These are phyloP conservation scores for Agonopterix alstromeriana DNA, from an alignment of 2,888 invertebrate genomes.

Conservation along the genomic window DNA sequence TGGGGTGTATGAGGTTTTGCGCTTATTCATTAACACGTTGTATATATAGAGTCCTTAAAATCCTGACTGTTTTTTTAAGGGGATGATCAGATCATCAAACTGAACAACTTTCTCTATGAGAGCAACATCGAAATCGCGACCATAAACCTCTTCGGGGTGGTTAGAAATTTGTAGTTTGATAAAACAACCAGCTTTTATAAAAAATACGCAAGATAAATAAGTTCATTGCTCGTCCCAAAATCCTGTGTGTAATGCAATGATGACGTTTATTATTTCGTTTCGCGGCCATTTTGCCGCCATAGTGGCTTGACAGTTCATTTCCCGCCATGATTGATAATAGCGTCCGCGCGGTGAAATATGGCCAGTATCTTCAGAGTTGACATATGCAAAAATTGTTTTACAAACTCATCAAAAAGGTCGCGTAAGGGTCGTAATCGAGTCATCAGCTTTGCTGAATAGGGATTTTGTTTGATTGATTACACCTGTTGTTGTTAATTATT, in stretches of 20 bases:
- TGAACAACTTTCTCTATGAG: no score
- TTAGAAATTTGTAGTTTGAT: no score
- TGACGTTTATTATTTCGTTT: constrained; percentile 36
- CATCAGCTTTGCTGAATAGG: constrained; percentile 27
- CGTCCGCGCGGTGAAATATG: constrained; percentile 54
- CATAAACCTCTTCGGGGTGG: no score
- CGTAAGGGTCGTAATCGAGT: constrained; percentile 48
- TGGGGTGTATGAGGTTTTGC: no score
- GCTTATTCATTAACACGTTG: no score
- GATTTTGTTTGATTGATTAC: constrained; percentile 24
- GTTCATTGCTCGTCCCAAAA: background rate
- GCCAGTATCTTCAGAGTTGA: constrained; percentile 54
- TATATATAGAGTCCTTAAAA: no score
- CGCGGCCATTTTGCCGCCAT: constrained; percentile 49
- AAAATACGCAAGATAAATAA: background rate
- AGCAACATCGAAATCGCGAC: no score
- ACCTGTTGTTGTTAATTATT: background rate
- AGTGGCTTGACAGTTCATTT: constrained; percentile 65
- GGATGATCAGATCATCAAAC: no score
- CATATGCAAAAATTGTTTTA: constrained; percentile 76
- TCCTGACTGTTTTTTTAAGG: no score
- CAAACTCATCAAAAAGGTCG: constrained; percentile 63
- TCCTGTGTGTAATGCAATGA: background rate
- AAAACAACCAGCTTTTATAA: background rate
- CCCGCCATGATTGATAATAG: constrained; percentile 68